Evolutionary conservation across 2,113 vertebrate species (phyloP).

Genomic region (Candoia aspera): DNA sequence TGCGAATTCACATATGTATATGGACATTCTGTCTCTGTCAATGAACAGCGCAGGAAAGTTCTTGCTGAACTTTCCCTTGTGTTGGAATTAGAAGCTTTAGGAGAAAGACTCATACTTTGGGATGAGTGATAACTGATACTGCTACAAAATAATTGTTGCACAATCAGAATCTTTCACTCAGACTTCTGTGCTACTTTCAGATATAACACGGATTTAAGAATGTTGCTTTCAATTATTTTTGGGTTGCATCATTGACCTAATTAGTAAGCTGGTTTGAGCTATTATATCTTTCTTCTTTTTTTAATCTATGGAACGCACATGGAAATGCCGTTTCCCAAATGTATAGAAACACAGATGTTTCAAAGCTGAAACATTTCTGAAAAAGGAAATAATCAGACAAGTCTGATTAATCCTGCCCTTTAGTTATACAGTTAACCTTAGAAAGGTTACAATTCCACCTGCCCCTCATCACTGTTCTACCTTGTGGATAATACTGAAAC

Average conservation of each 20-base stretch:
- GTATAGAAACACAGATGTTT: slow-evolving; percentile 30
- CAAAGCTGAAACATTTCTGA: slow-evolving; percentile 52
- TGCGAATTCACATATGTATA: slow-evolving; percentile 58
- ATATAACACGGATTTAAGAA: slow-evolving; percentile 68
- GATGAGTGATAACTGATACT: slow-evolving; percentile 51
- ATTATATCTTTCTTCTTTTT: slow-evolving; percentile 67
- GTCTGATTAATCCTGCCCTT: neutral
- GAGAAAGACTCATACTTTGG: slow-evolving; percentile 57
- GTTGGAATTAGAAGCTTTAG: slow-evolving; percentile 65
- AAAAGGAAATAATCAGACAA: slow-evolving; percentile 48
- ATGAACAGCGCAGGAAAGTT: slow-evolving; percentile 40
- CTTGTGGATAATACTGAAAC: neutral
- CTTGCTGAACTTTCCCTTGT: slow-evolving; percentile 52
- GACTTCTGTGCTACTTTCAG: slow-evolving; percentile 72
- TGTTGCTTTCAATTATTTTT: slow-evolving; percentile 73
- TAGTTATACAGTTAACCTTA: neutral
- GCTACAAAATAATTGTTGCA: slow-evolving; percentile 60
- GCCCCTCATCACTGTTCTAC: neutral
- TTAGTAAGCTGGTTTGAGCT: slow-evolving; percentile 67
- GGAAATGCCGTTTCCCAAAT: slow-evolving; percentile 50
- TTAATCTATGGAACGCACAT: slow-evolving; percentile 59
- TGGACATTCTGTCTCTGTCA: slow-evolving; percentile 32
- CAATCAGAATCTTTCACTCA: slow-evolving; percentile 57
- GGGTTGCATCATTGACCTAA: slow-evolving; percentile 68
- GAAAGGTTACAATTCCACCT: neutral